phyloP scores from a whole-genome alignment of 2,888 invertebrate species.

The Thelaira solivaga region DNA sequence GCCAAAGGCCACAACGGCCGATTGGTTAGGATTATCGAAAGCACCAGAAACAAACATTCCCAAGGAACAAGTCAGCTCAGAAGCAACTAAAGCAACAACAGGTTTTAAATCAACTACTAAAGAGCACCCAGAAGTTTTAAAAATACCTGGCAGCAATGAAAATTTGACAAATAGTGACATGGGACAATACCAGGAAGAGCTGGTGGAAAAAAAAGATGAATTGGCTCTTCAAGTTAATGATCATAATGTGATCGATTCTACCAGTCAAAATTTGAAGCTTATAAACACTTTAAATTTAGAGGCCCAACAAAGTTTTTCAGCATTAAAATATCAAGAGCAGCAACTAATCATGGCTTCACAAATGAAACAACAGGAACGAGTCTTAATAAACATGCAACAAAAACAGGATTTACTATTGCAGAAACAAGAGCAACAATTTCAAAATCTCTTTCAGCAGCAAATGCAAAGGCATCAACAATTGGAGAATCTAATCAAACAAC shows the following conservation, averaged over 20 bases:
- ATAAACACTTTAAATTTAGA: slow-evolving; percentile 71
- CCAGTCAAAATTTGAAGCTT: slow-evolving; percentile 68
- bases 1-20: slow-evolving; percentile 70
- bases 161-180: neutral
- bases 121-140: slow-evolving; percentile 61
- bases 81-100: slow-evolving; percentile 54
- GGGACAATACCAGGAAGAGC: neutral
- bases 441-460: slow-evolving; percentile 74
- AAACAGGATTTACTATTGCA: slow-evolving; percentile 71
- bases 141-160: slow-evolving; percentile 58
- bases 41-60: slow-evolving; percentile 62
- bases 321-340: slow-evolving; percentile 74
- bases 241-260: slow-evolving; percentile 1
- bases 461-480: slow-evolving; percentile 74
- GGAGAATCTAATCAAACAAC: slow-evolving; percentile 74
- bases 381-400: slow-evolving; percentile 74
- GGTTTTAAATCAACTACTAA: slow-evolving; percentile 26
- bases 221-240: neutral
- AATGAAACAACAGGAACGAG: slow-evolving; percentile 74
- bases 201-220: neutral
- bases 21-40: slow-evolving; percentile 74
- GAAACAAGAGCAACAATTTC: slow-evolving; percentile 75
- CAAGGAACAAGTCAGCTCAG: slow-evolving; percentile 46
- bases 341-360: slow-evolving; percentile 74
- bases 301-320: slow-evolving; percentile 69